Base-by-base conservation (phyloP, 2,113 vertebrate genomes). In the Psilopogon haemacephalus region DNA sequence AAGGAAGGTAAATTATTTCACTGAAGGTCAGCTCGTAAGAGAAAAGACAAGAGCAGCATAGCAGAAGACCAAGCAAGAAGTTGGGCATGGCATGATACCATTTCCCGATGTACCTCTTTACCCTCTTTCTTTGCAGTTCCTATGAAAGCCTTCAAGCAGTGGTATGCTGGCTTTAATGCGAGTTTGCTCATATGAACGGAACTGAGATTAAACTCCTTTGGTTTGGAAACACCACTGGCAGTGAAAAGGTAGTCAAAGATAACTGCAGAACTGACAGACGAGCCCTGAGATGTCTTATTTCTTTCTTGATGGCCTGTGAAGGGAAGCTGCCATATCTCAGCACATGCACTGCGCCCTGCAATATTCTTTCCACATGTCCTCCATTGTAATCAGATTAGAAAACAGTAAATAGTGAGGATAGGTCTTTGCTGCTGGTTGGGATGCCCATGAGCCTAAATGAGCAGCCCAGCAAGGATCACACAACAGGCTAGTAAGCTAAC, bases 81-180 rank as follows among this genome's bases (percentile, higher is more conserved):
- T 80, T 15, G 19, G 30, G 69, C n/a, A 80, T 0, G 2, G 70
- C 44, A 52, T 5, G 26, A 28, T 0, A 0, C 7, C 23, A 9
- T 23, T n/a, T 64, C 50, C 50, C 37, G 28, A 59, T 0, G 1
- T 21, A 79, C 5, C 16, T 55, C 78, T n/a, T 76, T 62, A 9
- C 26, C 50, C 58, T 44, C 8, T 35, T 69, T 12, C 67, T 78
- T 52, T 73, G 30, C 15, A 67, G 65, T 38, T 72, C 21, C 24
- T 8, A 8, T 50, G 33, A 54, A 89, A 79, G n/a, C 55, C n/a
- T 38, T 76, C 40, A 64, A 82, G 38, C 12, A 69, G 46, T 77
- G 0, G 3, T 26, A 69, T 7, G 27, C 13, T 48, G 35, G 59
- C 37, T 83, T 83, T 37, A 70, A 76, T 7, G 30, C 18, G 79